Conservation (phyloP, 2,113 vertebrate species). For the Baryphthengus martii region DNA sequence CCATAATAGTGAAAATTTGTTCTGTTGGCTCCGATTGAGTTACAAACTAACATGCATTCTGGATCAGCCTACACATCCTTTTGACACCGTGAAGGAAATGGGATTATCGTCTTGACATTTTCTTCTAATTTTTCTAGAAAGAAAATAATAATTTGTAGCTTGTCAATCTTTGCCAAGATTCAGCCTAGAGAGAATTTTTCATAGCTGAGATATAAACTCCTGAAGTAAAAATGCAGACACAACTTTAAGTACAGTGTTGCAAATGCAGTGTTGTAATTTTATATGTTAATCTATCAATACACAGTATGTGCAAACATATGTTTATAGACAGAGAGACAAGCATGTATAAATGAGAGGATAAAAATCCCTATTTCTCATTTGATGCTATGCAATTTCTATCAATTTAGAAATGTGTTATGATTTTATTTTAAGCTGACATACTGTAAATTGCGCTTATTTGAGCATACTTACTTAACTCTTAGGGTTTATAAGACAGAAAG, state of each 20-base stretch:
- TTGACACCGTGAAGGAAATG: background rate
- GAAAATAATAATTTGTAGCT: slow-evolving; percentile 33
- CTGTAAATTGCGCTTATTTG: slow-evolving; percentile 65
- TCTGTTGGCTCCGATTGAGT: background rate
- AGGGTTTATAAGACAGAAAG: slow-evolving; percentile 52
- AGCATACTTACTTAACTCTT: slow-evolving; percentile 68
- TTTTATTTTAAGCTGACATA: slow-evolving; percentile 73
- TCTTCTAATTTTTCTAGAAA: background rate
- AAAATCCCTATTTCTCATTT: slow-evolving; percentile 72
- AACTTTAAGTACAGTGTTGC: slow-evolving; percentile 75
- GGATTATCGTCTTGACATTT: slow-evolving; percentile 36
- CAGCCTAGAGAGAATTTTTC: slow-evolving; percentile 51
- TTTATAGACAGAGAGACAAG: slow-evolving; percentile 76
- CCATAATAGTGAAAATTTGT: background rate
- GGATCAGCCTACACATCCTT: background rate
- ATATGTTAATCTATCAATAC: slow-evolving; percentile 77
- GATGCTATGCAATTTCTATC: slow-evolving; percentile 73
- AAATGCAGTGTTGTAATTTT: slow-evolving; percentile 75
- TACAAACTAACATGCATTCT: background rate
- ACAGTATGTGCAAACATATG: slow-evolving; percentile 79
- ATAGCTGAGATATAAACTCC: slow-evolving; percentile 68
- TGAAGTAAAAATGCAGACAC: slow-evolving; percentile 75
- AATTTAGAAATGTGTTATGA: slow-evolving; percentile 75
- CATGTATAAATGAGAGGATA: slow-evolving; percentile 75
- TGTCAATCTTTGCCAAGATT: slow-evolving; percentile 47